Evolutionary conservation across 2,797 vertebrate genomes (phyloP).

Genomic region (Adelosebastes latens): DNA sequence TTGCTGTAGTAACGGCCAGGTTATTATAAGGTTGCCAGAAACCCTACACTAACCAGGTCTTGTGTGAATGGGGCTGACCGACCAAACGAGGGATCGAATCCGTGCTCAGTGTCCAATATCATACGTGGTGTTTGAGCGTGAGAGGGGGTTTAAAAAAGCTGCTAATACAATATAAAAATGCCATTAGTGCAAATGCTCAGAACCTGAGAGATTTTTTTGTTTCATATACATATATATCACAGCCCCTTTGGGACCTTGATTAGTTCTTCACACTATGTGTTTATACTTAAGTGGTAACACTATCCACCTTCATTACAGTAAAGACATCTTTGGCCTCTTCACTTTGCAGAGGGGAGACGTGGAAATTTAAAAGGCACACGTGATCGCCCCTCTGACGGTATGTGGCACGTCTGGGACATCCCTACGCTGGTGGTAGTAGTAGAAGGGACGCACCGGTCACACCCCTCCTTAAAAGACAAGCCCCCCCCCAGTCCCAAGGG

Average conservation of each 20-base stretch:
- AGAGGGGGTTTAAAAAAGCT: background rate
- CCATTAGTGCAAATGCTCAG: background rate
- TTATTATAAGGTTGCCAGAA: constrained; percentile 34
- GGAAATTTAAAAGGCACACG: constrained; percentile 41
- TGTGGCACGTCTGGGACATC: constrained; percentile 66
- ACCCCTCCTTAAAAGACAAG: constrained; percentile 41
- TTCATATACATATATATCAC: background rate
- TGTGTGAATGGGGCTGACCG: background rate
- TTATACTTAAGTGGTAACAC: constrained; percentile 39
- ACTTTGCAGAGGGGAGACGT: constrained; percentile 15
- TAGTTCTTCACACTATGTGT: constrained; percentile 46
- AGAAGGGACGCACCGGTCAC: constrained; percentile 43
- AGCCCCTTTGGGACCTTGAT: background rate
- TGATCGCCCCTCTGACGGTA: constrained; percentile 39
- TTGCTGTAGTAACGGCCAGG: constrained; percentile 12
- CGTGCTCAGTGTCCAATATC: background rate
- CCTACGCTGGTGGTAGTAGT: constrained; percentile 48
- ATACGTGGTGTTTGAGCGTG: background rate
- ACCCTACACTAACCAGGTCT: constrained; percentile 10
- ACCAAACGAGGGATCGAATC: background rate
- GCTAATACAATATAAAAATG: background rate
- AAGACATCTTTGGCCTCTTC: constrained; percentile 34
- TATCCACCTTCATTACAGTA: constrained; percentile 22
- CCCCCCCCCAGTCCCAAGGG: constrained; percentile 54
- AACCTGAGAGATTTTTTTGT: background rate